Conservation (phyloP, 2,888 invertebrate species). For the Gasteruption jaculator region DNA sequence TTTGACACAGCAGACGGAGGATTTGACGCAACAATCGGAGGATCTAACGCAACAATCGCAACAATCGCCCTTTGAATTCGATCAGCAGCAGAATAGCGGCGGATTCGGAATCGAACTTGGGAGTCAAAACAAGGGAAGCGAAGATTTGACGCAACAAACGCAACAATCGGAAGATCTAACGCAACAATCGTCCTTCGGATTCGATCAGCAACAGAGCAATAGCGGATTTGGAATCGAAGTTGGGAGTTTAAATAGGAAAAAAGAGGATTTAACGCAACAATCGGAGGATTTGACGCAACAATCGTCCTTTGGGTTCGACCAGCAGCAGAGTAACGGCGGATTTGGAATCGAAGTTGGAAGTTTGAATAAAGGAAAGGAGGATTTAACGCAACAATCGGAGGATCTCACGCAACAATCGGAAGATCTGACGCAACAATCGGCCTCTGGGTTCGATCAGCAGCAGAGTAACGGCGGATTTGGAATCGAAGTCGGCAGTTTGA, state of each 20-base stretch:
- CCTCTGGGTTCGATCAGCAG: slow-evolving; percentile 17
- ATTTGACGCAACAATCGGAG: slow-evolving; percentile 30
- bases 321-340: slow-evolving; percentile 17
- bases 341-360: too few species aligned
- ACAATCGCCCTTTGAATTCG: not conserved
- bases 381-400: slow-evolving; percentile 14
- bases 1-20: too few species aligned
- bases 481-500: not conserved
- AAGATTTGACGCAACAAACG: slow-evolving; percentile 12
- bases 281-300: slow-evolving; percentile 33
- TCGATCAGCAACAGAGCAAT: slow-evolving; percentile 17
- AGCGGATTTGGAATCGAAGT: slow-evolving; percentile 13
- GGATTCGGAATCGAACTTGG: slow-evolving; percentile 15
- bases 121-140: slow-evolving; percentile 24
- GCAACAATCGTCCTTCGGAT: slow-evolving; percentile 23
- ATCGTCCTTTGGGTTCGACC: slow-evolving; percentile 2
- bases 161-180: slow-evolving; percentile 31
- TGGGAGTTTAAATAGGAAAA: slow-evolving; percentile 12
- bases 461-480: too few species aligned
- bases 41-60: slow-evolving; percentile 27
- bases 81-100: slow-evolving; percentile 8
- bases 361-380: slow-evolving; percentile 7
- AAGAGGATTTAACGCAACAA: slow-evolving; percentile 25
- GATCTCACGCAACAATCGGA: slow-evolving; percentile 15
- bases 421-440: slow-evolving; percentile 21